Percentiles rank a stretch among this genome's conserved stretches.
Evolutionary conservation across 1,140 invertebrate genomes (phyloP).

Genomic region (Paraescarpia echinospica): DNA sequence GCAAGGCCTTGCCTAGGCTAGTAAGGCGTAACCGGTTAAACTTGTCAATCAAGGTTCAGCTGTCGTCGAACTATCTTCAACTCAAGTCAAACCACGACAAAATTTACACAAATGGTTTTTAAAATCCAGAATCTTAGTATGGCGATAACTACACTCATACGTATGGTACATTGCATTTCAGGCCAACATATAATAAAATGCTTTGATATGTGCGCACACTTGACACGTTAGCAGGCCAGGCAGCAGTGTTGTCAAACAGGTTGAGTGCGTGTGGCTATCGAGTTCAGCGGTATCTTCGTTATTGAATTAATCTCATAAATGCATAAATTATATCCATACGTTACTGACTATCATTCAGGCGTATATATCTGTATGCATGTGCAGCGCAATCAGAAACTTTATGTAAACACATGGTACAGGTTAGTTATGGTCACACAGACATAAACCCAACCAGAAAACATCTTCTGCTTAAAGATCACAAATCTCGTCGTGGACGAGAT

Average conservation of each 20-base stretch:
- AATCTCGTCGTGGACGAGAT: background rate
- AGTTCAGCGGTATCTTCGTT: background rate
- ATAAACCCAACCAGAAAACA: background rate
- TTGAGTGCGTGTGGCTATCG: background rate
- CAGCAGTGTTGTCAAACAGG: background rate
- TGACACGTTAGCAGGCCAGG: background rate
- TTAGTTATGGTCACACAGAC: background rate
- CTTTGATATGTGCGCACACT: background rate
- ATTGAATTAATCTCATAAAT: background rate
- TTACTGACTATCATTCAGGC: background rate
- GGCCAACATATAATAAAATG: background rate
- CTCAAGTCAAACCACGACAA: background rate
- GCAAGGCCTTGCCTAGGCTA: too few species aligned
- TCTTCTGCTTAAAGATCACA: background rate
- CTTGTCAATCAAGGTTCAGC: background rate
- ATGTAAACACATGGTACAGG: background rate
- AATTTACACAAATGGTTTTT: background rate
- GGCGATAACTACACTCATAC: background rate
- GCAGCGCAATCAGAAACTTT: background rate
- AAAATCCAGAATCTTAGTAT: background rate
- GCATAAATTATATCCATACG: background rate
- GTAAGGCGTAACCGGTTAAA: background rate
- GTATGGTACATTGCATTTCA: constrained; percentile 5
- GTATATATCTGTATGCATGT: background rate
- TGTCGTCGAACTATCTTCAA: background rate